Base-by-base conservation (phyloP, 1,140 invertebrate species). In the Leucophenga varia region DNA sequence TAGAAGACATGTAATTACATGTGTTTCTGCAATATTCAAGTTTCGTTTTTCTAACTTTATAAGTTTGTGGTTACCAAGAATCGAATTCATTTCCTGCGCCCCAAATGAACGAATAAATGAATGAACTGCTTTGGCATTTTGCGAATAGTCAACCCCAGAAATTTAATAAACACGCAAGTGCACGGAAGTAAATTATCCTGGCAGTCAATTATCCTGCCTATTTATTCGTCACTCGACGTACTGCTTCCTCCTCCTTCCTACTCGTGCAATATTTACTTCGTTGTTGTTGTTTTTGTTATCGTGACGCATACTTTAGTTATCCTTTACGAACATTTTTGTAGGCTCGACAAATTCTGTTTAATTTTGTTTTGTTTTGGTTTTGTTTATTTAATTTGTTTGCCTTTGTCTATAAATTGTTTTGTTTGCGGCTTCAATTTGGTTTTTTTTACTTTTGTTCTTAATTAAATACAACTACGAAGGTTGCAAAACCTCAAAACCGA, bases 151-250 rank as follows among this genome's bases (percentile, higher is more conserved):
- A 67, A 51, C 49, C 64, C 59, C 48, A 57, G 56, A 59, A 67
- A 67, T 67, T 67, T 67, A 67, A 67, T 67, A 67, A 67, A 67
- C 63, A 67, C 63, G 63, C 63, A 67, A 67, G 59, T 67, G 64
- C 57, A 67, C 54, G 63, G 63, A 67, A 67, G 63, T 67, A 57
- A 67, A 67, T 67, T 67, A 57, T 67, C 50, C 63, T 55, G 64
- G 52, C 63, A 67, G 63, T 68, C 63, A 57, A 67, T 65, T 59
- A 65, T 67, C 55, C 55, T 35, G 36, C 38, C 31, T n/a, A n/a
- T n/a, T n/a, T n/a, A n/a, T n/a, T 43, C 37, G 30, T 43, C 48
- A 28, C 34, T 10, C 19, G 25, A n/a, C 30, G n/a, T n/a, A 18
- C 22, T 19, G 30, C 10, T 42, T 42, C 20, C 7, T 10, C 21